Evolutionary conservation across 2,113 vertebrate genomes (phyloP).

Genomic region (Ia io): DNA sequence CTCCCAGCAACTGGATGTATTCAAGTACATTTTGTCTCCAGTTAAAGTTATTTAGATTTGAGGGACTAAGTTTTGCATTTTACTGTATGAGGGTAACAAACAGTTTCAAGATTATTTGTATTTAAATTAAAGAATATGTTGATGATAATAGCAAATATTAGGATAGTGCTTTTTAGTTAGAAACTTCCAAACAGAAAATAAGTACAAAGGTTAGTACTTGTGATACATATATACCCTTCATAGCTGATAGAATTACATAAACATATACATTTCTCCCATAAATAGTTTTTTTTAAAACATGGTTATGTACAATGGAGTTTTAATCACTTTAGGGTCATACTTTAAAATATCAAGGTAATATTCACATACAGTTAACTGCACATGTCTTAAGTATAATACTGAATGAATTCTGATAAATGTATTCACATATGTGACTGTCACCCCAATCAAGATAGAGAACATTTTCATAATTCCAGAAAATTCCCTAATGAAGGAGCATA

Average conservation of each 20-base stretch:
- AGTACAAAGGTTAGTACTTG: not conserved
- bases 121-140: not conserved
- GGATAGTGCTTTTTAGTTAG: not conserved
- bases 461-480: conserved; percentile 15
- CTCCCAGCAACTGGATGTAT: not conserved
- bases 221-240: not conserved
- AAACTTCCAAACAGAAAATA: not conserved
- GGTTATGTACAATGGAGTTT: not conserved
- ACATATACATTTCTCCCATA: not conserved
- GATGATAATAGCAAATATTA: not conserved
- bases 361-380: not conserved
- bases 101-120: conserved; percentile 19
- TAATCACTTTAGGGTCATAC: not conserved
- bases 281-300: no score
- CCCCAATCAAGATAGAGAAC: not conserved
- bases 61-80: not conserved
- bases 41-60: conserved; percentile 13
- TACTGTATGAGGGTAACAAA: not conserved
- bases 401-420: conserved; percentile 27
- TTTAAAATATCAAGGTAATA: not conserved
- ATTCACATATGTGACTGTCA: not conserved
- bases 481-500: not conserved
- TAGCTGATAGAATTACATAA: not conserved
- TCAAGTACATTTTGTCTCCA: conserved; percentile 11
- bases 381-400: not conserved